Evolutionary conservation across 2,113 vertebrate species (phyloP).

Genomic region (Laticauda colubrina): DNA sequence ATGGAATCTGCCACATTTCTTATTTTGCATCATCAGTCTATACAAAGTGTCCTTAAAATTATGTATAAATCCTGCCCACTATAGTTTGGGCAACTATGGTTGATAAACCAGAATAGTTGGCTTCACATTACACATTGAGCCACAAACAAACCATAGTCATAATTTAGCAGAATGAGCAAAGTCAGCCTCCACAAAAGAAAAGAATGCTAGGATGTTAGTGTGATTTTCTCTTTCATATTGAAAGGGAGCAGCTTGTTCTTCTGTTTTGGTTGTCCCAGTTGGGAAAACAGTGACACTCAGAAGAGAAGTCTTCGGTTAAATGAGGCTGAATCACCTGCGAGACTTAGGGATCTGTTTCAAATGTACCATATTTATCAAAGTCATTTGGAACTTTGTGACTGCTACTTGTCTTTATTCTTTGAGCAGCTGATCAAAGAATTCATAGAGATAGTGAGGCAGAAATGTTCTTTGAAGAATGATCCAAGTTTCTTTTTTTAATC

Average conservation of each 20-base stretch:
- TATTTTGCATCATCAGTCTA: neutral
- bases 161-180: neutral
- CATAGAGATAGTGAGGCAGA: neutral
- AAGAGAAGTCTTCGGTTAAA: neutral
- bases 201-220: neutral
- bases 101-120: neutral
- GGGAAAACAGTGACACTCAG: neutral
- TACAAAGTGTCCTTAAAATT: neutral
- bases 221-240: neutral
- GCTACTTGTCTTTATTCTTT: neutral
- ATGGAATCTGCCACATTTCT: neutral
- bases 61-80: neutral
- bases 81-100: neutral
- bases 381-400: neutral
- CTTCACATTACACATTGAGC: neutral
- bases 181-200: neutral
- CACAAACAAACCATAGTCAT: neutral
- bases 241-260: neutral
- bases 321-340: neutral
- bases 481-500: constrained; percentile 7
- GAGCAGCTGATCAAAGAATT: constrained; percentile 7
- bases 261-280: neutral
- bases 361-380: neutral
- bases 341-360: neutral
- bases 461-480: constrained; percentile 3